Conservation (phyloP, 2,888 invertebrate genomes). For the Barypeithes pellucidus region DNA sequence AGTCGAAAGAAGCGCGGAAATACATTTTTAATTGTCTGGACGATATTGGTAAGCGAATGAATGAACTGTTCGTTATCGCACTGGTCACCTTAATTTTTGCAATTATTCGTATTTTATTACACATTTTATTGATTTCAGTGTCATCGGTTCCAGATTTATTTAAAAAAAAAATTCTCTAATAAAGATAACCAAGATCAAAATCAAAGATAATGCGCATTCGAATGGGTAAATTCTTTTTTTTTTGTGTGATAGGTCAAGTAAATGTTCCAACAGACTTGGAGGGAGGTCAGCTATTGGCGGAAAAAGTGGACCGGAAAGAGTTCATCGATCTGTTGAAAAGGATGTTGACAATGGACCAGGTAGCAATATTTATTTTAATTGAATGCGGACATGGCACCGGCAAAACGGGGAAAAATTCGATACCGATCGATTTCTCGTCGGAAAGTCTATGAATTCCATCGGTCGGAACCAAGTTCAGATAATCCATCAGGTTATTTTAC, state of each 20-base stretch:
- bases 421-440: too few species aligned
- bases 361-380: constrained; percentile 71
- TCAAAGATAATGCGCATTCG: too few species aligned
- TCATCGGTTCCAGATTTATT: too few species aligned
- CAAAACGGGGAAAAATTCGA: too few species aligned
- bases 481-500: too few species aligned
- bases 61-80: neutral
- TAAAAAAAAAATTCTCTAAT: too few species aligned
- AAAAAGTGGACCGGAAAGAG: constrained; percentile 97
- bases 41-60: constrained; percentile 78
- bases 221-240: neutral
- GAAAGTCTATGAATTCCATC: too few species aligned
- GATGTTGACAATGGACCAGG: constrained; percentile 99
- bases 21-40: constrained; percentile 99
- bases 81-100: too few species aligned
- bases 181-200: neutral
- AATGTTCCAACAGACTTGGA: constrained; percentile 98
- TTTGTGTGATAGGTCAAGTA: constrained; percentile 79
- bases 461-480: too few species aligned
- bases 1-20: constrained; percentile 99
- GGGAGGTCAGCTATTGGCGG: constrained; percentile 95
- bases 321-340: constrained; percentile 98
- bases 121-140: too few species aligned
- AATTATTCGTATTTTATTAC: neutral
- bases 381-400: neutral